Percentiles rank a stretch among this genome's conserved stretches.
Evolutionary conservation across 2,113 vertebrate genomes (phyloP).

Genomic region (Aix galericulata): DNA sequence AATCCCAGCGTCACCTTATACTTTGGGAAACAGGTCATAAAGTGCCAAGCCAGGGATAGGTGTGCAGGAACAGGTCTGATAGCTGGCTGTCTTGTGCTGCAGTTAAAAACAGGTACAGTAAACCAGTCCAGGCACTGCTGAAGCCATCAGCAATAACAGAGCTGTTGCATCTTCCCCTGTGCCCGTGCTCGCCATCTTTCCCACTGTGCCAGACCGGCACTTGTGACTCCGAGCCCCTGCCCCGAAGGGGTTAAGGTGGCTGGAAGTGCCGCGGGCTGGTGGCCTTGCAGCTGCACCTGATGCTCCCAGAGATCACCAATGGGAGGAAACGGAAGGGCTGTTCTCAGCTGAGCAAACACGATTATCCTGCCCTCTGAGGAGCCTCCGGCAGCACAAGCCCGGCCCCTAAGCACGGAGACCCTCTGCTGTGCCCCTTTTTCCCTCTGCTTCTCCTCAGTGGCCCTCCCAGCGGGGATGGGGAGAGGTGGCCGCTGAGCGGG

Average conservation of each 20-base stretch:
- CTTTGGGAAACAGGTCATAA: background rate
- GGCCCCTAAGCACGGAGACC: accelerated
- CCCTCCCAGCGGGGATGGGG: background rate
- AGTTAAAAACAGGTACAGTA: background rate
- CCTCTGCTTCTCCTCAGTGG: background rate
- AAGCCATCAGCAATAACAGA: background rate
- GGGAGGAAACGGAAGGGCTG: conserved; percentile 68
- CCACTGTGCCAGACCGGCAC: background rate
- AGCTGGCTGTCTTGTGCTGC: background rate
- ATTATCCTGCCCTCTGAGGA: conserved; percentile 47
- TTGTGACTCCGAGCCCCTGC: background rate
- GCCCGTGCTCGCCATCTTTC: background rate
- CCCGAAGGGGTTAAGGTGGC: conserved; percentile 19
- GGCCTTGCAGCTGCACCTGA: conserved; percentile 67
- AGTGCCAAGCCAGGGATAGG: background rate
- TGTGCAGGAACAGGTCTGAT: background rate
- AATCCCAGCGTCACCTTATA: background rate
- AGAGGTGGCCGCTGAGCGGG: background rate
- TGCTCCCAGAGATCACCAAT: conserved; percentile 19
- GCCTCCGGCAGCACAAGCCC: background rate
- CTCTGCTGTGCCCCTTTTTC: background rate
- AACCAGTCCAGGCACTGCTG: accelerated
- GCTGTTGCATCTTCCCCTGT: background rate
- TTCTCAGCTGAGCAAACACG: conserved; percentile 51
- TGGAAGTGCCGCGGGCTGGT: background rate